Evolutionary conservation across 2,113 vertebrate genomes (phyloP).

Genomic region (Amphilophus citrinellus): DNA sequence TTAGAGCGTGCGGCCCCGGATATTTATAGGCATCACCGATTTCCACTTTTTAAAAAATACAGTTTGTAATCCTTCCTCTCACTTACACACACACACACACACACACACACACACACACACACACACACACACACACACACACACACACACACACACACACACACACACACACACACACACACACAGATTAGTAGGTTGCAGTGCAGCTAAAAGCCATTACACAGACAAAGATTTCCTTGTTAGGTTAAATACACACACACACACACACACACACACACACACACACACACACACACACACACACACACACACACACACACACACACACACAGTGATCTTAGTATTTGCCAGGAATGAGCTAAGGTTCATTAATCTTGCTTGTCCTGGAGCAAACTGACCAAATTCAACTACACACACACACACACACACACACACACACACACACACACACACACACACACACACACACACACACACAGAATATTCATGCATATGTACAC

Average conservation of each 20-base stretch:
- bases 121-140: too few species aligned
- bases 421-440: background rate
- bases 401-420: slow-evolving; percentile 22
- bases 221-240: slow-evolving; percentile 60
- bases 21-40: background rate
- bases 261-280: slow-evolving; percentile 2
- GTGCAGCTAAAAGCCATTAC: slow-evolving; percentile 31
- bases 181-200: slow-evolving; percentile 40
- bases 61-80: background rate
- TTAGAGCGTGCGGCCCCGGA: background rate
- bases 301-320: slow-evolving; percentile 50
- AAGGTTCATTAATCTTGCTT: slow-evolving; percentile 75
- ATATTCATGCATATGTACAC: background rate
- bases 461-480: background rate
- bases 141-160: too few species aligned
- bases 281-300: slow-evolving; percentile 18
- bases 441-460: background rate
- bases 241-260: slow-evolving; percentile 51
- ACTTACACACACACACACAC: background rate
- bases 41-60: background rate
- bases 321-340: slow-evolving; percentile 27
- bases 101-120: too few species aligned
- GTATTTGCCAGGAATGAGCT: slow-evolving; percentile 68
- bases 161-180: background rate
- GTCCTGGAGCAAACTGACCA: slow-evolving; percentile 36